Percentiles rank a stretch among this genome's conserved stretches.
These are phyloP conservation scores for Mus spretus DNA, from an alignment of 2,797 vertebrate genomes.

Conservation along the genomic window DNA sequence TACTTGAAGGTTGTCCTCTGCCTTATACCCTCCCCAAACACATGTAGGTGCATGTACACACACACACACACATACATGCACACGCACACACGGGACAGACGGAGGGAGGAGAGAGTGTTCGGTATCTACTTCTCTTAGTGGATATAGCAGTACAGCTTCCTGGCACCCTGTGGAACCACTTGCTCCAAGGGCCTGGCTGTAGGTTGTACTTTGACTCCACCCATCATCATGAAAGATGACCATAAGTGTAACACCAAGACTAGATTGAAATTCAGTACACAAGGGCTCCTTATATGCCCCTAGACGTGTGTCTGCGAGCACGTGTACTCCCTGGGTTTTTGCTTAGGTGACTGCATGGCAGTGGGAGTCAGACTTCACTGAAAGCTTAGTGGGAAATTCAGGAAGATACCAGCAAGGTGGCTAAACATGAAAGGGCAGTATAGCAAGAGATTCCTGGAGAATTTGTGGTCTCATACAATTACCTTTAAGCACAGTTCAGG, in stretches of 20 bases:
- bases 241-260: neutral
- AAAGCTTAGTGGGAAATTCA: neutral
- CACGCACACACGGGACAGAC: neutral
- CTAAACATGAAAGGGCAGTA: neutral
- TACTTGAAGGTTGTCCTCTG: neutral
- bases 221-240: neutral
- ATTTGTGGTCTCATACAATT: neutral
- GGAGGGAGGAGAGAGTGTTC: neutral
- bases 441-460: rapidly evolving
- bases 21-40: neutral
- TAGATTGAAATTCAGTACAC: neutral
- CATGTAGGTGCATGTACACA: neutral
- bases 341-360: neutral
- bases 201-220: no score
- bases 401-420: neutral
- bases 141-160: neutral
- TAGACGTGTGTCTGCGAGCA: rapidly evolving
- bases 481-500: neutral
- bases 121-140: neutral
- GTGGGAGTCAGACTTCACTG: neutral
- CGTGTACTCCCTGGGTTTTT: no score
- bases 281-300: neutral
- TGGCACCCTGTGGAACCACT: neutral
- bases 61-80: no score
- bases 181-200: neutral